A percentile compares a stretch with the other conserved stretches of the same genome.
These are phyloP conservation scores for Cladopsammia gracilis DNA, from an alignment of 64 coral and sea anemone genomes.

Conservation along the genomic window DNA sequence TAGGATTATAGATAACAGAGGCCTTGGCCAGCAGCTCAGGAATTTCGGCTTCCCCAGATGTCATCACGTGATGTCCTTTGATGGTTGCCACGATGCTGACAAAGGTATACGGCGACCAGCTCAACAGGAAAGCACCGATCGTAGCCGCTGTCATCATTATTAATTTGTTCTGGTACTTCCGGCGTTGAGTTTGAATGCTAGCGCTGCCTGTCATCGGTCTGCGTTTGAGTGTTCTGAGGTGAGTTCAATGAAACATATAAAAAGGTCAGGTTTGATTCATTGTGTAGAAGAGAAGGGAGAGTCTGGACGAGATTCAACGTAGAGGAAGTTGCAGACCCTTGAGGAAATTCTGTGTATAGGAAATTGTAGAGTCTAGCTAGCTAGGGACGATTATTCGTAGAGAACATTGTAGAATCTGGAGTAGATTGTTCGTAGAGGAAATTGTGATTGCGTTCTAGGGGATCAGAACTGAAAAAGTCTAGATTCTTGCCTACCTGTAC, in stretches of 20 bases:
- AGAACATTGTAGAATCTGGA: not conserved
- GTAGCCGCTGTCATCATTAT: conserved; percentile 7
- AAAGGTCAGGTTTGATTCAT: not conserved
- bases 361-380: no score
- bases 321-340: not conserved
- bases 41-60: conserved; percentile 19
- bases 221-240: not conserved
- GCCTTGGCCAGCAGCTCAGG: conserved; percentile 63
- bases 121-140: conserved; percentile 33
- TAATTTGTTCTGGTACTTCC: conserved; percentile 15
- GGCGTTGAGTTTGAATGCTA: not conserved
- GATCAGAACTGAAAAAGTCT: not conserved
- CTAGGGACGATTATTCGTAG: no score
- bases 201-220: not conserved
- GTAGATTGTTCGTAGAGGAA: not conserved
- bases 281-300: not conserved
- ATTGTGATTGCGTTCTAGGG: not conserved
- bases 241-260: not conserved
- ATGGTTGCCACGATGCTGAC: conserved; percentile 3
- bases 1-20: conserved; percentile 61
- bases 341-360: no score
- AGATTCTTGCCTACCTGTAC: conserved; percentile 2
- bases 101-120: conserved; percentile 60
- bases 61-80: not conserved
- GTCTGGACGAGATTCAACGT: not conserved